phyloP scores from a whole-genome alignment of 1,140 invertebrate genomes.

The Euura saliciscinereae region DNA sequence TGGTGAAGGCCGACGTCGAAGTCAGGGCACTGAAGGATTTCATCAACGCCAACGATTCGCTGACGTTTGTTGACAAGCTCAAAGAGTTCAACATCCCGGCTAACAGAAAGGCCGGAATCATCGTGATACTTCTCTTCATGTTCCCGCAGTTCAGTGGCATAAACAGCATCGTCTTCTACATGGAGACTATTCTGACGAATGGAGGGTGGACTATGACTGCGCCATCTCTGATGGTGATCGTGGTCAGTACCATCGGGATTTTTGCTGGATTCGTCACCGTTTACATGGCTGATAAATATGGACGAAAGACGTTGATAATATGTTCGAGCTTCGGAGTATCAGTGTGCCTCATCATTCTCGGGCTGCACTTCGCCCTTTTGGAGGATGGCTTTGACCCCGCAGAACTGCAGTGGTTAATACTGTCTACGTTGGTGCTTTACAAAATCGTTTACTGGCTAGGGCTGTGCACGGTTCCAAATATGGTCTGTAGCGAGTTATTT shows the following conservation, averaged over 20 bases:
- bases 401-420: constrained; percentile 59
- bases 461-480: constrained; percentile 71
- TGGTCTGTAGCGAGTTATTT: constrained; percentile 74
- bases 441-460: constrained; percentile 70
- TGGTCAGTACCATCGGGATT: constrained; percentile 55
- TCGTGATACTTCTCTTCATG: constrained; percentile 67
- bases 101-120: constrained; percentile 67
- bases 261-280: constrained; percentile 63
- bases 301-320: constrained; percentile 69
- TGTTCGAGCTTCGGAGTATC: constrained; percentile 63
- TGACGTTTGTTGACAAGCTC: constrained; percentile 43
- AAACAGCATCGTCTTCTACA: constrained; percentile 73
- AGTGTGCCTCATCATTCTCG: constrained; percentile 59
- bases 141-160: constrained; percentile 76
- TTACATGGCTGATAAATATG: constrained; percentile 69
- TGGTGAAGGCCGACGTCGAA: constrained; percentile 31
- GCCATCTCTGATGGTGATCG: constrained; percentile 36
- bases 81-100: not conserved
- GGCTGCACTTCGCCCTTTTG: constrained; percentile 65
- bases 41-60: constrained; percentile 28
- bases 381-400: constrained; percentile 56
- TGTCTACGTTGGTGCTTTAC: constrained; percentile 65
- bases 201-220: constrained; percentile 56
- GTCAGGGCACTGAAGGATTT: constrained; percentile 36
- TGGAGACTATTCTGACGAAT: constrained; percentile 70